Conservation (phyloP, 2,888 invertebrate genomes). For the Drosophila meridionalis region DNA sequence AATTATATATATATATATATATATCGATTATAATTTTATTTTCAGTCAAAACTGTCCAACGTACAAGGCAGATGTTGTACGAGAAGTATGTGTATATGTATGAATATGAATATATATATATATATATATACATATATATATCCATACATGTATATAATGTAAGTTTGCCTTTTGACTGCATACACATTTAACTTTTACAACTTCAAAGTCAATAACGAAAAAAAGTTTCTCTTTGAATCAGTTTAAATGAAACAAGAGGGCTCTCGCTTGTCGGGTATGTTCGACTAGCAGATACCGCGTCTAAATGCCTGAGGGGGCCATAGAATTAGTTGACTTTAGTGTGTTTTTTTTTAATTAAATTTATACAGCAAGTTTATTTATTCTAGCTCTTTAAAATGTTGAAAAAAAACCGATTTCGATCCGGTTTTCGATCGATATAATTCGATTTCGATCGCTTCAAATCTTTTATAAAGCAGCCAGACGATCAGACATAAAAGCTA, state of each 20-base stretch:
- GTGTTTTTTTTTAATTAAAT: background rate
- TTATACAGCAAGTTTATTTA: background rate
- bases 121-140: no score
- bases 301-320: background rate
- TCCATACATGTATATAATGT: background rate
- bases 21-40: conserved; percentile 12
- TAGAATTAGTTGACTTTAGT: background rate
- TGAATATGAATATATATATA: background rate
- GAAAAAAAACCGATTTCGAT: no score
- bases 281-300: background rate
- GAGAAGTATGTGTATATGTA: conserved; percentile 28
- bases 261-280: background rate
- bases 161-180: background rate
- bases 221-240: background rate
- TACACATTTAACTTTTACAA: background rate
- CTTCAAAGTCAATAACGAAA: background rate
- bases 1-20: conserved; percentile 30
- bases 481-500: background rate
- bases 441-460: background rate
- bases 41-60: conserved; percentile 66
- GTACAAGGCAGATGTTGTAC: conserved; percentile 46
- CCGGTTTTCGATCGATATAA: background rate
- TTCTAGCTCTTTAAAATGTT: background rate
- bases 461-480: background rate
- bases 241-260: background rate